Percentiles rank a stretch among this genome's conserved stretches.
Conservation (phyloP, 1,140 invertebrate species). For the Phocides pigmalion region DNA sequence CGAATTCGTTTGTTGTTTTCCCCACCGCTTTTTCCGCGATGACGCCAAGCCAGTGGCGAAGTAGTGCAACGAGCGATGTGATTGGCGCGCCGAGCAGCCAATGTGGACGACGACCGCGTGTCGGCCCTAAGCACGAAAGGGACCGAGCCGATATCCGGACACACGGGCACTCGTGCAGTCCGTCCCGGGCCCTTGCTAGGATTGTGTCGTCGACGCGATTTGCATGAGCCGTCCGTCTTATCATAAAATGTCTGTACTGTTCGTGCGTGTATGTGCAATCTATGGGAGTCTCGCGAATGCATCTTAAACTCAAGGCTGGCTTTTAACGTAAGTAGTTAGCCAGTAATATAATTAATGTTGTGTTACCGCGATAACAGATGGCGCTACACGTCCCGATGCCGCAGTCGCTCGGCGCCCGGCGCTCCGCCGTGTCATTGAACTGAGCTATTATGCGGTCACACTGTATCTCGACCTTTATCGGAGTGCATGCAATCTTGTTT, state of each 20-base stretch:
- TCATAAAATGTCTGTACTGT: conserved; percentile 59
- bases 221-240: conserved; percentile 46
- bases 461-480: conserved; percentile 44
- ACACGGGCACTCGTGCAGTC: conserved; percentile 70
- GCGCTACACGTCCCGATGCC: conserved; percentile 57
- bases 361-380: conserved; percentile 55
- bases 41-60: conserved; percentile 58
- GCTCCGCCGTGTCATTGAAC: conserved; percentile 61
- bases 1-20: conserved; percentile 68
- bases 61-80: conserved; percentile 43
- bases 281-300: conserved; percentile 45
- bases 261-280: conserved; percentile 56
- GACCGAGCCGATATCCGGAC: conserved; percentile 57
- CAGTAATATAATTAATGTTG: conserved; percentile 51
- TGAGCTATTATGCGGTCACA: conserved; percentile 40
- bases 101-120: conserved; percentile 48
- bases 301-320: conserved; percentile 38
- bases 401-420: conserved; percentile 23
- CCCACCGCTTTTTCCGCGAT: conserved; percentile 67
- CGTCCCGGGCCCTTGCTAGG: conserved; percentile 69
- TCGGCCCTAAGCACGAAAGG: conserved; percentile 72
- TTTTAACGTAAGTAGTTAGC: conserved; percentile 70
- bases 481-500: conserved; percentile 41
- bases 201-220: conserved; percentile 59
- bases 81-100: conserved; percentile 62